Base-by-base conservation (phyloP, 2,113 vertebrate genomes). In the Opisthocomus hoazin region DNA sequence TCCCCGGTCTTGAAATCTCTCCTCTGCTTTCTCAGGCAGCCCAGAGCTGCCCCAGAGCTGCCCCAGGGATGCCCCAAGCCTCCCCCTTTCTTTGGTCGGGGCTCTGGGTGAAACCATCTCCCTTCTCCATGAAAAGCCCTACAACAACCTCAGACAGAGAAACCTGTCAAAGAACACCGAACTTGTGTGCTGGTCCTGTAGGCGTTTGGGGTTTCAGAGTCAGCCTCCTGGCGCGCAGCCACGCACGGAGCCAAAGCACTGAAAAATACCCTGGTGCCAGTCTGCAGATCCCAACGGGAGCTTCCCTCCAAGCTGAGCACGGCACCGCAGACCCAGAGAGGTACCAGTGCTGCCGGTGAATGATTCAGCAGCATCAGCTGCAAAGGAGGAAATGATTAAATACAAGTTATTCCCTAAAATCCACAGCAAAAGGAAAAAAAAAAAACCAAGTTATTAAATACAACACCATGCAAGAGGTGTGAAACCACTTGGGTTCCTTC, bases 391-490 rank as follows among this genome's bases (percentile, higher is more conserved):
- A 36, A 56, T 15, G 8, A 81, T 65, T 77, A 81, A 45, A 82
- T 36, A 41, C 22, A 58, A 37, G 20, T 60, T 76, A 60, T 48
- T 76, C 16, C 37, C 24, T 46, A 39, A 48, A 85, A 71, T 61
- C 24, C 70, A 56, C 14, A 29, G 75, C 9, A 48, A 39, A 78
- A 45, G 10, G 3, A 3, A 50, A 20, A 46, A 48, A 85, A 57
- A 48, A 85, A 19, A 39, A n/a, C n/a, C n/a, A n/a, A 24, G 7
- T 22, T 57, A 66, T 87, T 56, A 63, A 66, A 64, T 19, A 43
- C 2, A 3, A 64, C 45, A 81, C 53, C 0, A 0, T 2, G 2
- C 27, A 64, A 54, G 15, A 24, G 2, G 3, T 6, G 18, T 37
- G 46, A 71, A 60, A 76, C 26, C 15, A 39, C 61, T 36, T 14